Percentiles rank a stretch among this genome's conserved stretches.
phyloP scores from a whole-genome alignment of 2,888 invertebrate genomes.

The Prenolepis imparis region DNA sequence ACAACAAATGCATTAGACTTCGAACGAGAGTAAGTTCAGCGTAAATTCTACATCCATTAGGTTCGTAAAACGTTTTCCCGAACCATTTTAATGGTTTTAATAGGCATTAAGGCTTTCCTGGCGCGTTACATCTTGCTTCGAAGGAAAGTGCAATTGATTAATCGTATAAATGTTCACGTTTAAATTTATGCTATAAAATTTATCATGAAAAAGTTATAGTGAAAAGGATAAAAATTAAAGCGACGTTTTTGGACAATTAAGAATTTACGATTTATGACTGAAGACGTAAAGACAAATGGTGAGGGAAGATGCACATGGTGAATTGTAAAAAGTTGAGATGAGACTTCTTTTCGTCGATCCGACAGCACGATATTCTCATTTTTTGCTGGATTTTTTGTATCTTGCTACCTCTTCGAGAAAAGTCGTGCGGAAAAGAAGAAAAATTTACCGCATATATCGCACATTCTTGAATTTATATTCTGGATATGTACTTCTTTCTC shows the following conservation, averaged over 20 bases:
- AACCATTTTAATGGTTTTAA: conserved; percentile 63
- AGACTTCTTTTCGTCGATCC: conserved; percentile 12
- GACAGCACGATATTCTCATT: conserved; percentile 10
- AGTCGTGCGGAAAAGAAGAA: conserved; percentile 14
- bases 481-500: not conserved
- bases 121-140: not conserved
- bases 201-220: not conserved
- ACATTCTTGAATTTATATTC: conserved; percentile 50
- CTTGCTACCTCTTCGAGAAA: conserved; percentile 26
- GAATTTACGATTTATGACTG: not conserved
- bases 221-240: not conserved
- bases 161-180: not conserved
- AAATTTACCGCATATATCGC: conserved; percentile 22
- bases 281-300: conserved; percentile 9
- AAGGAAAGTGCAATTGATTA: conserved; percentile 28
- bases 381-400: not conserved
- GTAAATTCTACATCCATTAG: conserved; percentile 61
- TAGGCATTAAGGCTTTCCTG: conserved; percentile 20
- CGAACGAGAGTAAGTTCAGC: conserved; percentile 48
- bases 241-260: conserved; percentile 6
- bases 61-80: conserved; percentile 46
- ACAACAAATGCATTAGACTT: not conserved
- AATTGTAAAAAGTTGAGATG: conserved; percentile 18
- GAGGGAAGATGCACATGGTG: not conserved
- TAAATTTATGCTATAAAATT: not conserved